A percentile compares a stretch with the other conserved stretches of the same genome.
Evolutionary conservation across 2,888 invertebrate species (phyloP).

Genomic region (Drosophila pegasa): DNA sequence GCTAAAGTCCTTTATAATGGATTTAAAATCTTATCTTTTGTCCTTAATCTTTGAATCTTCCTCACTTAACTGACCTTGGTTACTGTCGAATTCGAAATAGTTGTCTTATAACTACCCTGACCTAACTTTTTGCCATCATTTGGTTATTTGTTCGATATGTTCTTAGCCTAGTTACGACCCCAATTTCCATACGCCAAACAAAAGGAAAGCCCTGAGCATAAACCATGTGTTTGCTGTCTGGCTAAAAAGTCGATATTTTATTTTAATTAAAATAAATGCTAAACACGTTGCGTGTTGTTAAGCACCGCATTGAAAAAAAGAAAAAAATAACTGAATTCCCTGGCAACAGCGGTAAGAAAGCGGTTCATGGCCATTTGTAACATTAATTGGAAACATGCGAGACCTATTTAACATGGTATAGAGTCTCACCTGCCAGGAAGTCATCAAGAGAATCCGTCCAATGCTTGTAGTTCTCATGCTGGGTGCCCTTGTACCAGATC

Average conservation of each 20-base stretch:
- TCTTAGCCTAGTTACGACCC: conserved; percentile 34
- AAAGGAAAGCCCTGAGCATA: background rate
- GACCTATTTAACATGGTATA: background rate
- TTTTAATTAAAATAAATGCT: conserved; percentile 48
- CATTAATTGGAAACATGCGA: conserved; percentile 25
- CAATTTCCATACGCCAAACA: conserved; percentile 9
- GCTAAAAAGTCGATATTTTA: conserved; percentile 38
- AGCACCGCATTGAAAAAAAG: conserved; percentile 11
- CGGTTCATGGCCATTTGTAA: conserved; percentile 24
- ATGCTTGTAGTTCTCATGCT: conserved; percentile 90
- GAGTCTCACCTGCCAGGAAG: conserved; percentile 91
- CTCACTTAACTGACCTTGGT: conserved; percentile 19
- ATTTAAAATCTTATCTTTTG: background rate
- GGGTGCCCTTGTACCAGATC: conserved; percentile 96
- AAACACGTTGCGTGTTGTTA: conserved; percentile 43
- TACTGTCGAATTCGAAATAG: background rate
- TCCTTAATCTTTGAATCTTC: background rate
- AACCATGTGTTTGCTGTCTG: conserved; percentile 6
- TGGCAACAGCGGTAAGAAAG: conserved; percentile 31
- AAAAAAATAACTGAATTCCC: conserved; percentile 8
- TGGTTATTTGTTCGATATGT: conserved; percentile 31
- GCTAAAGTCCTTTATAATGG: no score
- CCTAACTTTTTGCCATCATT: background rate
- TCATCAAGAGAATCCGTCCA: conserved; percentile 91
- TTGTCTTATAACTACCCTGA: background rate